phyloP scores from a whole-genome alignment of 2,113 vertebrate genomes.

The Periophthalmodon schlosseri region DNA sequence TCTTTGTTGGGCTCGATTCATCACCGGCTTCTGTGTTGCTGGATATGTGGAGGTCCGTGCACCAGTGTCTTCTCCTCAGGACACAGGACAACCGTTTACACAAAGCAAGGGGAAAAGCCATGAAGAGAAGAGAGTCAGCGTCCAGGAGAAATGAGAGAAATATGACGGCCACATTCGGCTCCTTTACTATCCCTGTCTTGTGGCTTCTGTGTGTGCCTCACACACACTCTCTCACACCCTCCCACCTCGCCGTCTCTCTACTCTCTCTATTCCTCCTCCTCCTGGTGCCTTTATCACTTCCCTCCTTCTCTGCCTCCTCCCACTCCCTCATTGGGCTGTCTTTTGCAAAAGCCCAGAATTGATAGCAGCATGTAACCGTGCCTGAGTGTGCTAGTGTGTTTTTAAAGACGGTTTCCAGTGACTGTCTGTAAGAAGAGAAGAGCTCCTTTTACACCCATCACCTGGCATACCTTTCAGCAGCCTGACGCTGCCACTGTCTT shows the following conservation, averaged over 20 bases:
- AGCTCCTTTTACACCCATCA: conserved; percentile 58
- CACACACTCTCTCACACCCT: conserved; percentile 30
- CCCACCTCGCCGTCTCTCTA: conserved; percentile 26
- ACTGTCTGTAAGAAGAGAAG: conserved; percentile 64
- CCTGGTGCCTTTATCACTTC: conserved; percentile 61
- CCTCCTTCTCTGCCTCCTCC: conserved; percentile 65
- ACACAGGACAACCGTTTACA: conserved; percentile 44
- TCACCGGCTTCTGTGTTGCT: conserved; percentile 43
- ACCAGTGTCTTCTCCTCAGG: conserved; percentile 57
- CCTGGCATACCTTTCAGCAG: conserved; percentile 70
- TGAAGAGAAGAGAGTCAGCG: conserved; percentile 53
- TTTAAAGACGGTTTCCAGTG: conserved; percentile 63
- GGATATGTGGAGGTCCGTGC: conserved; percentile 60
- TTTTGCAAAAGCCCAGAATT: conserved; percentile 60
- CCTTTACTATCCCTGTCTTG: conserved; percentile 46
- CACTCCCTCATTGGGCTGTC: conserved; percentile 67
- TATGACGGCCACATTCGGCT: conserved; percentile 63
- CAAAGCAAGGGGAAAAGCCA: conserved; percentile 56
- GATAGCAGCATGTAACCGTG: conserved; percentile 48
- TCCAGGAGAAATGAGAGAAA: conserved; percentile 64
- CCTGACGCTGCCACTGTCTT: conserved; percentile 17
- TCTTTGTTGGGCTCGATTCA: conserved; percentile 76
- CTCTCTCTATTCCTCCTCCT: conserved; percentile 28
- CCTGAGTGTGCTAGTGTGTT: conserved; percentile 23
- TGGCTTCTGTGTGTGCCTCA: conserved; percentile 27